Base-by-base conservation (phyloP, 2,113 vertebrate species). In the Triplophysa dalaica region DNA sequence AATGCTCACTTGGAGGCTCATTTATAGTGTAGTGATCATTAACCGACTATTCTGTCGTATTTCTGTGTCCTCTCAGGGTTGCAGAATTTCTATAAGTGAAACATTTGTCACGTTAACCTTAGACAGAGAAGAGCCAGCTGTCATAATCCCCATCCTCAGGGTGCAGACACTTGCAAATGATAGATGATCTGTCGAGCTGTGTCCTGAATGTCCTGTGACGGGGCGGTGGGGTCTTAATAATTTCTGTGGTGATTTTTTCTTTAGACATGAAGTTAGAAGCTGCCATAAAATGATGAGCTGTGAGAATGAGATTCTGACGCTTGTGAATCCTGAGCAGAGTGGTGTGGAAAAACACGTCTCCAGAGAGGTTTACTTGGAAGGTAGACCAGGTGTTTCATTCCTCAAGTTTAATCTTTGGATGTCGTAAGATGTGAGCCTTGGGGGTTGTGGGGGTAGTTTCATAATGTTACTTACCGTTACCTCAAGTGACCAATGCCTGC, bases 71-170 rank as follows among this genome's bases (percentile, higher is more conserved):
- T 75, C 21, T 60, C 14, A 22, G 63, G 3, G 2, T 6, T 48
- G 64, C 64, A 52, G n/a, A 48, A 70, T 68, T 81, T 54, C 11
- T 38, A 8, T 68, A 84, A 24, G 16, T 70, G 69, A 84, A 60
- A 41, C n/a, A 75, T 78, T 75, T 78, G 48, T 75, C 79, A 76
- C 0, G 64, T n/a, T 72, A 62, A 67, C 50, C 70, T 81, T 70
- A n/a, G 19, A n/a, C 58, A 81, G 75, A 66, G 50, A 66, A 52
- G 33, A 21, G 54, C 33, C 16, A 2, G 3, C 80, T 65, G 80
- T 82, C 75, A 82, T 66, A 69, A 58, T 69, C 22, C 48, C 12
- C 38, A 13, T 14, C 41, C 48, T 52, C 70, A 38, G 58, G 43
- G n/a, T 33, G 62, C 74, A 24, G 56, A 68, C 66, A 75, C 58